Percentiles rank a stretch among this genome's conserved stretches.
Conservation (phyloP, 2,888 invertebrate genomes). For the Andrena fulva region DNA sequence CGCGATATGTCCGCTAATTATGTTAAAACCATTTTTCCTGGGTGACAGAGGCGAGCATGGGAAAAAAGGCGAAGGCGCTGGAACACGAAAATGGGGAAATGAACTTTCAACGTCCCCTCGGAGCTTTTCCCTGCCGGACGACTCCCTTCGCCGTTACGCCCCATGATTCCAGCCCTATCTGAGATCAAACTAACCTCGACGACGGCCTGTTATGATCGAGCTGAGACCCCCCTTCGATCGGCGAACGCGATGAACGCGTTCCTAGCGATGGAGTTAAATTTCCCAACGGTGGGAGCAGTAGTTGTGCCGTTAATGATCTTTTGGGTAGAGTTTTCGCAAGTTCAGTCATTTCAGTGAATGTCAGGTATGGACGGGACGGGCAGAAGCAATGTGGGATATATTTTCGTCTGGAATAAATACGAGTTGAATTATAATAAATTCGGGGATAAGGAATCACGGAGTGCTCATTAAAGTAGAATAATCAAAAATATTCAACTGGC, state of each 20-base stretch:
- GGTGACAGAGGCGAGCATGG: not conserved
- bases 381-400: too few relatives aligned
- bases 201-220: slow-evolving; percentile 51
- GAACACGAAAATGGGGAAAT: slow-evolving; percentile 79
- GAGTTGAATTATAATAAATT: too few relatives aligned
- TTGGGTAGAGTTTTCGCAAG: not conserved
- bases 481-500: too few relatives aligned
- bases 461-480: too few relatives aligned
- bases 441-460: too few relatives aligned
- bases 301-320: slow-evolving; percentile 6
- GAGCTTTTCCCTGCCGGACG: slow-evolving; percentile 30
- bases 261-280: slow-evolving; percentile 6
- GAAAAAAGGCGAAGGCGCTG: slow-evolving; percentile 65
- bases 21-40: not conserved
- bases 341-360: not conserved
- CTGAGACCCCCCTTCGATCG: slow-evolving; percentile 37
- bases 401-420: too few relatives aligned
- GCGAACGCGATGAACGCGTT: slow-evolving; percentile 21
- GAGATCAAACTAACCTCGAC: slow-evolving; percentile 50
- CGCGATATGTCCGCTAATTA: slow-evolving; percentile 33
- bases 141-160: slow-evolving; percentile 53
- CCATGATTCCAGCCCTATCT: slow-evolving; percentile 52
- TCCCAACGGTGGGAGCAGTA: not conserved
- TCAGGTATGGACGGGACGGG: too few relatives aligned
- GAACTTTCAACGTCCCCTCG: slow-evolving; percentile 69